Evolutionary conservation across 53 echinoderm and acorn worm genomes (phyloP).

Genomic region (Henricia sp.): DNA sequence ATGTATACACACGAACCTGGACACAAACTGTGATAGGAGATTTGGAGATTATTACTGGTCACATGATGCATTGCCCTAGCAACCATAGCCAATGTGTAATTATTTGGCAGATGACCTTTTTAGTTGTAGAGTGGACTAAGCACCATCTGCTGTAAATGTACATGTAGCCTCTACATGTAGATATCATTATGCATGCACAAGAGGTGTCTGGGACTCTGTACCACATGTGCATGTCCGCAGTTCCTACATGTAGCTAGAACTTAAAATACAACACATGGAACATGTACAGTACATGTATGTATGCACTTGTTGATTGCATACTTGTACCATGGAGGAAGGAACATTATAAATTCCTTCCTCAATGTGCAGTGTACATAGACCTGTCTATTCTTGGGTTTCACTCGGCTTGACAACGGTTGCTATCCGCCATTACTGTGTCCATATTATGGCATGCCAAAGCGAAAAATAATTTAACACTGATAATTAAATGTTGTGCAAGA

Average conservation of each 20-base stretch:
- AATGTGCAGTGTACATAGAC: constrained; percentile 18
- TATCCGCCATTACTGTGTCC: too few species aligned
- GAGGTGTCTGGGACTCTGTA: too few species aligned
- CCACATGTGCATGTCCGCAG: too few species aligned
- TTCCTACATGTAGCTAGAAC: background rate
- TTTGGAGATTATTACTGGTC: background rate
- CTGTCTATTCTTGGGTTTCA: too few species aligned
- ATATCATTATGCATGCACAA: too few species aligned
- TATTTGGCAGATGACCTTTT: constrained; percentile 28
- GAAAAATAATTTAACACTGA: too few species aligned
- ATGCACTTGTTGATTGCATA: background rate
- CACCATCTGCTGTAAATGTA: background rate
- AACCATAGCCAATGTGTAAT: constrained; percentile 11
- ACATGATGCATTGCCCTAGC: constrained; percentile 22
- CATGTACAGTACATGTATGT: constrained; percentile 5
- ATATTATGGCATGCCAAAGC: too few species aligned
- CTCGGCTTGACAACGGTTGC: too few species aligned
- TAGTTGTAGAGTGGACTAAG: background rate
- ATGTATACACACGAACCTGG: background rate
- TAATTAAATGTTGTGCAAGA: too few species aligned
- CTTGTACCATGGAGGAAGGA: background rate
- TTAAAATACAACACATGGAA: background rate
- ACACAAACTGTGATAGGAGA: background rate
- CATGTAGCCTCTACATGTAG: background rate
- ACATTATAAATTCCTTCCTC: too few species aligned